A percentile compares a stretch with the other conserved stretches of the same genome.
Evolutionary conservation across 2,113 vertebrate species (phyloP).

Genomic region (Capreolus pygargus): DNA sequence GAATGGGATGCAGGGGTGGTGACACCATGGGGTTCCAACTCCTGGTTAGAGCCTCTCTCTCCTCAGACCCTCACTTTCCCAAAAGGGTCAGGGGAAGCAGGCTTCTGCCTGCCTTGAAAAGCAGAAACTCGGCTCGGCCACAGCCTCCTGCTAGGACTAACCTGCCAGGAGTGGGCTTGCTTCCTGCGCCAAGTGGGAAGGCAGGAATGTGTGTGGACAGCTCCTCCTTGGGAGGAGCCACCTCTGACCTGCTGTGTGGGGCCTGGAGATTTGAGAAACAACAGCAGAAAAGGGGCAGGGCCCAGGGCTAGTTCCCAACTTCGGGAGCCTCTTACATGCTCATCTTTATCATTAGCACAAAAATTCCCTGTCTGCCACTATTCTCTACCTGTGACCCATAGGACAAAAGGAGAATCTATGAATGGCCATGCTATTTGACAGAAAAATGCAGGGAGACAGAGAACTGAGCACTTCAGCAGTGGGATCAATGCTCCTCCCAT

Average conservation of each 20-base stretch:
- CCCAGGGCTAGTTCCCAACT: rapidly evolving
- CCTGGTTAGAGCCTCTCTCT: neutral
- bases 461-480: rapidly evolving
- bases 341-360: neutral
- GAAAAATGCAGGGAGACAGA: neutral
- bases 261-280: neutral
- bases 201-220: neutral
- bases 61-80: neutral
- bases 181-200: neutral
- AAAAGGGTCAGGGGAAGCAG: neutral
- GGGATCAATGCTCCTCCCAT: rapidly evolving
- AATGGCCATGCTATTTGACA: neutral
- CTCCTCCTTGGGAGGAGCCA: rapidly evolving
- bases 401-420: neutral
- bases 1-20: neutral
- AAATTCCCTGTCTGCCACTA: neutral
- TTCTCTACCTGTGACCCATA: rapidly evolving
- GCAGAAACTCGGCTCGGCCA: rapidly evolving
- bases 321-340: neutral
- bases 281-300: neutral
- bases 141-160: neutral
- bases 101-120: neutral
- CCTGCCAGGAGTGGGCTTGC: neutral
- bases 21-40: rapidly evolving
- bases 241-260: neutral